Conservation (phyloP, 2,113 vertebrate genomes). For the Glaucomys volans region DNA sequence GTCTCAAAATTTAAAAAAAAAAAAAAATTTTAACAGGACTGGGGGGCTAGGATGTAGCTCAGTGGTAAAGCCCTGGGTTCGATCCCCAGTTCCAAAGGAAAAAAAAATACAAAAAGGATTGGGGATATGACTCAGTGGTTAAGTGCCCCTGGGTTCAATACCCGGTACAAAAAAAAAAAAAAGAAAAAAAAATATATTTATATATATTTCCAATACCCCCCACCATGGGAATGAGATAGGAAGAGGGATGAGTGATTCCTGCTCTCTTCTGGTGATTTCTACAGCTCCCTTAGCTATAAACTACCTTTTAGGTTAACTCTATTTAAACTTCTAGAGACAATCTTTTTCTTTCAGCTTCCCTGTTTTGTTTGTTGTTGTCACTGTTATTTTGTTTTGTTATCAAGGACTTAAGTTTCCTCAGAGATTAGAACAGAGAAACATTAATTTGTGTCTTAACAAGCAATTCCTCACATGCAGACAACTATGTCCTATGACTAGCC, state of each 20-base stretch:
- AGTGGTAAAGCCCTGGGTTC: too few species aligned
- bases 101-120: too few species aligned
- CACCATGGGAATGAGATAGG: not conserved
- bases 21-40: too few species aligned
- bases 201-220: too few species aligned
- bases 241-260: not conserved
- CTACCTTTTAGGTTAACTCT: not conserved
- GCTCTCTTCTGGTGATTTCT: not conserved
- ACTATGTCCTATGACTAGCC: not conserved
- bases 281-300: not conserved
- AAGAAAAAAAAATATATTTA: too few species aligned
- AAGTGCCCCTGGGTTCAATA: too few species aligned
- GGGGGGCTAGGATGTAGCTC: too few species aligned
- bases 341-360: not conserved
- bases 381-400: not conserved
- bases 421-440: not conserved
- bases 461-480: not conserved
- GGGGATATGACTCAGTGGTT: too few species aligned
- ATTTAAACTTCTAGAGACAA: not conserved
- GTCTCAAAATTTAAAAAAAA: too few species aligned
- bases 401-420: slow-evolving; percentile 48
- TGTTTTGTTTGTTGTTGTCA: not conserved
- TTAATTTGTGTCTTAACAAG: slow-evolving; percentile 27
- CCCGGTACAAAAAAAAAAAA: too few species aligned
- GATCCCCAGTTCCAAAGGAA: too few species aligned